Evolutionary conservation across 2,113 vertebrate species (phyloP), one percentile per base, ranked within the genome.

Genomic region (Rhinolophus sinicus): DNA sequence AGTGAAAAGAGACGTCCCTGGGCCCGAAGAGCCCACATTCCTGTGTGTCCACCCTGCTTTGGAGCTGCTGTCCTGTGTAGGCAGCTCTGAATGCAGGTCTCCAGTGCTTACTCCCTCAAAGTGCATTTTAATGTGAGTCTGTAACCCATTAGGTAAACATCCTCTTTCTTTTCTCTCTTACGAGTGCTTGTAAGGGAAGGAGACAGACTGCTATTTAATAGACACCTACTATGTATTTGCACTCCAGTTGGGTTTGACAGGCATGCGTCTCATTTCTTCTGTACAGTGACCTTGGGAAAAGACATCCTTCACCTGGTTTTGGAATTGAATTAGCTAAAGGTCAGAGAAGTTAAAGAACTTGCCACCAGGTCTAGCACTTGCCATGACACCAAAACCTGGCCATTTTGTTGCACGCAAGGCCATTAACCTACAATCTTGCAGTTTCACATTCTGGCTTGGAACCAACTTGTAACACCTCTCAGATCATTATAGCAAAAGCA

Each of bases 1-100:
- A 50, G 54, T 35, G 13, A 33, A 14, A 1, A 24, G 28, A 4
- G 26, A 22, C 13, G 28, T 13, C 8, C 1, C 2, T 44, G 22
- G 11, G 8, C 33, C 24, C 40, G 3, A 58, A 78, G 58, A 38
- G 18, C 1, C 28, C 62, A 54, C 54, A 7, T 24, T 47, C 13
- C 5, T 86, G 38, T 5, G 6, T 0, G 22, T 0, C 16, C 1
- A 5, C 54, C 3, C 0, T 21, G 19, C 0, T 0, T 5, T 0
- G 3, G 16, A 0, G 5, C 7, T 14, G 2, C 14, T 47, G 16
- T 62, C 56, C 26, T n/a, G 7, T 26, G 14, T 5, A 28, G 33
- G 38, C 16, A 2, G 0, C 30, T 86, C 75, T 50, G 70, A 30
- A 18, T 13, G 13, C 21, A 5, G 6, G 12, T 47, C 33, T 9